These are phyloP conservation scores for Trachymyrmex septentrionalis DNA, from an alignment of 1,140 invertebrate species.

Conservation along the genomic window DNA sequence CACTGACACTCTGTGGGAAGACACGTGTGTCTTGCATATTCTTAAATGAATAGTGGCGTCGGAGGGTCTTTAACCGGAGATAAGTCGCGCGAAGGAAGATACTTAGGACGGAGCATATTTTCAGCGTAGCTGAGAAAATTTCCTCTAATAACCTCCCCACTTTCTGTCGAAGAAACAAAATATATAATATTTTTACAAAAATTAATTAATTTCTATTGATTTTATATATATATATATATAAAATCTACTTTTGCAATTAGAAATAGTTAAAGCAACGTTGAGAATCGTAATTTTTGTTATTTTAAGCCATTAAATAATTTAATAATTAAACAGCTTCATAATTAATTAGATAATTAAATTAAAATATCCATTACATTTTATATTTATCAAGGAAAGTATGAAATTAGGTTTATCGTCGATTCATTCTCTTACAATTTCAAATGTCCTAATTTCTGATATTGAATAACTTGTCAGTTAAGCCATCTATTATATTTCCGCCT, in stretches of 20 bases:
- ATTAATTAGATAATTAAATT: constrained; percentile 21
- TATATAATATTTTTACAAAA: not conserved
- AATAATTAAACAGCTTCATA: not conserved
- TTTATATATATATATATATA: not conserved
- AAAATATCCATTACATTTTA: not conserved
- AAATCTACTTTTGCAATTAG: not conserved
- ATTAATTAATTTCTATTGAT: not conserved
- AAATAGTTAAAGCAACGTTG: not conserved
- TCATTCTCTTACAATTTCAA: constrained; percentile 19
- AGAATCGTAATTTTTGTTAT: not conserved
- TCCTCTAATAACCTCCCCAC: constrained; percentile 3
- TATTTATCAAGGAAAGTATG: not conserved
- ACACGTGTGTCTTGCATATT: constrained; percentile 77
- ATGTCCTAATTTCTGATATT: constrained; percentile 39
- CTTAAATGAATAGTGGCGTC: constrained; percentile 54
- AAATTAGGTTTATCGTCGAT: not conserved
- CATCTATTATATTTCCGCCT: constrained; percentile 14
- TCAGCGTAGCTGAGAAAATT: constrained; percentile 21
- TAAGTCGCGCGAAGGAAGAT: constrained; percentile 56
- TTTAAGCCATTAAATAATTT: not conserved
- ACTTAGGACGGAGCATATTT: constrained; percentile 5
- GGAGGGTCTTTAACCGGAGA: constrained; percentile 70
- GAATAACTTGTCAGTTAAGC: constrained; percentile 16
- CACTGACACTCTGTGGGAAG: constrained; percentile 77
- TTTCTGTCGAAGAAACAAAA: not conserved